Conservation (phyloP, 2,888 invertebrate genomes). For the Mythimna vitellina region DNA sequence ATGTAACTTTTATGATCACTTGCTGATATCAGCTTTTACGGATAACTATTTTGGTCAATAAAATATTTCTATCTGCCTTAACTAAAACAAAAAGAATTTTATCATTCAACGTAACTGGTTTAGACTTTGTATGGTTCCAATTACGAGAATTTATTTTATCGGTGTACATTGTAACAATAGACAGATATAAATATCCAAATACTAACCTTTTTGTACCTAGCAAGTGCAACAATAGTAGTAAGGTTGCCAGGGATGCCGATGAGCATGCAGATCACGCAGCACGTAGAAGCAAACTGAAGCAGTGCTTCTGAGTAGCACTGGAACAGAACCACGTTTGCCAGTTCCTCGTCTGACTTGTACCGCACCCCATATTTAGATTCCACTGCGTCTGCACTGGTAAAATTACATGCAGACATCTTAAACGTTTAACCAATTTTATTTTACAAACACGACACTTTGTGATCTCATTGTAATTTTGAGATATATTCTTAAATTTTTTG, state of each 20-base stretch:
- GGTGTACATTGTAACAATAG: neutral
- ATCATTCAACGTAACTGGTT: neutral
- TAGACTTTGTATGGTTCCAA: neutral
- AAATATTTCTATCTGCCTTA: no score
- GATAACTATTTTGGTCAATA: neutral
- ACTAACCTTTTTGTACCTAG: conserved; percentile 93
- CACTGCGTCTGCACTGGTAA: neutral
- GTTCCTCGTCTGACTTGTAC: conserved; percentile 70
- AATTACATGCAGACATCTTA: conserved; percentile 19
- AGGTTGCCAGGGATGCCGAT: conserved; percentile 96
- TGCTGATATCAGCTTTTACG: no score
- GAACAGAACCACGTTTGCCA: conserved; percentile 89
- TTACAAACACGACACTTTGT: neutral
- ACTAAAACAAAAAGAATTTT: no score
- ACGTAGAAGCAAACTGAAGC: conserved; percentile 92
- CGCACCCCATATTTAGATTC: neutral
- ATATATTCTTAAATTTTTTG: neutral
- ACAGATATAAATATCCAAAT: neutral
- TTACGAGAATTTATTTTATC: neutral
- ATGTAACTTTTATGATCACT: no score
- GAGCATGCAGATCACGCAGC: conserved; percentile 93
- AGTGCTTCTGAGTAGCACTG: conserved; percentile 92
- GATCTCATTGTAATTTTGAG: neutral
- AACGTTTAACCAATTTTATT: neutral
- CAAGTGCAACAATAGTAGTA: conserved; percentile 94